Conservation (phyloP, 2,797 vertebrate genomes). For the Rhinogobio ventralis region DNA sequence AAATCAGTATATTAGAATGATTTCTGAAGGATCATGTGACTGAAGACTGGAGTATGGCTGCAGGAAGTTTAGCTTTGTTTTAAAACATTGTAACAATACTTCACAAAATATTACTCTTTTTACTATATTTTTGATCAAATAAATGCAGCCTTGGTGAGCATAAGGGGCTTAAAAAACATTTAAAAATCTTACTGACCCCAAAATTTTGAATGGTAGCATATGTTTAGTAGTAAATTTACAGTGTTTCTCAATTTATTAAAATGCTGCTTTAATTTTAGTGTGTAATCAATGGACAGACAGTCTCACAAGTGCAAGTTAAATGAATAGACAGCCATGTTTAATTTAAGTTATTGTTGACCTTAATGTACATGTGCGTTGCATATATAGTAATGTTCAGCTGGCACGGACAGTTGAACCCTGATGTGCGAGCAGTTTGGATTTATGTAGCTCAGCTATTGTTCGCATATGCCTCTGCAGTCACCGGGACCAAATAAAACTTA, state of each 20-base stretch:
- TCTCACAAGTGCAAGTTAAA: neutral
- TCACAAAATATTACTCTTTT: neutral
- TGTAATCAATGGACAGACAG: neutral
- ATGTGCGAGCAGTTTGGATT: constrained; percentile 55
- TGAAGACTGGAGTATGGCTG: neutral
- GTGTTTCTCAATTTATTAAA: neutral
- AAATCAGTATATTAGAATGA: neutral
- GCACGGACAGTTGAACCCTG: neutral
- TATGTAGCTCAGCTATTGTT: constrained; percentile 63
- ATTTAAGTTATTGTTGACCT: neutral
- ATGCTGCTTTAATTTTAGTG: neutral
- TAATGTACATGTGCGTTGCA: neutral
- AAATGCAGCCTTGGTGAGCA: neutral
- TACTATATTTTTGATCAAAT: neutral
- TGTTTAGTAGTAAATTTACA: neutral
- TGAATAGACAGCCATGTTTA: neutral
- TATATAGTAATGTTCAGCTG: neutral
- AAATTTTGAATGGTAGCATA: neutral
- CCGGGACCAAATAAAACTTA: constrained; percentile 79
- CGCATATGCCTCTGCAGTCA: constrained; percentile 67
- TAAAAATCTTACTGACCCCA: neutral
- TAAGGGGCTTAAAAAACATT: neutral
- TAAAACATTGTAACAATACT: neutral
- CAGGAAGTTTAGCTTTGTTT: neutral
- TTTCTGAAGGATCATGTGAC: neutral